Conservation (phyloP, 2,113 vertebrate genomes). For the Malurus cyaneus region DNA sequence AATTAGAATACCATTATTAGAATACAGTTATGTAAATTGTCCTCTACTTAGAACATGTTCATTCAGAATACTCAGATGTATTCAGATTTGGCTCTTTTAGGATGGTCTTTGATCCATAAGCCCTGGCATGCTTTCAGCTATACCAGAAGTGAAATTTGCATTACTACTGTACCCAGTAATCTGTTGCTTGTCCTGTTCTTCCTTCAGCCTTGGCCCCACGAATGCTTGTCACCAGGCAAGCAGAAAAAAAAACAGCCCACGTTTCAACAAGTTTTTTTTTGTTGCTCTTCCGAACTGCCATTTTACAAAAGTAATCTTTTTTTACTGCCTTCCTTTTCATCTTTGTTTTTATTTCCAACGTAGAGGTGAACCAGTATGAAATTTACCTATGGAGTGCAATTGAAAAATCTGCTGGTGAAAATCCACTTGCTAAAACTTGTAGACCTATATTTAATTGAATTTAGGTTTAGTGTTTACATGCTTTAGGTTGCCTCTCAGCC, state of each 20-base stretch:
- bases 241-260: not conserved
- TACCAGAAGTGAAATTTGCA: not conserved
- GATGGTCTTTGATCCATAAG: not conserved
- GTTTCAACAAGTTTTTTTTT: not conserved
- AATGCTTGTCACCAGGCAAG: not conserved
- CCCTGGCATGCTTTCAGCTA: not conserved
- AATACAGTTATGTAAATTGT: not conserved
- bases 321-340: not conserved
- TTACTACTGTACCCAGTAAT: not conserved
- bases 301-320: not conserved
- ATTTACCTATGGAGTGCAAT: not conserved
- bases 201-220: not conserved
- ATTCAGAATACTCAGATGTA: not conserved
- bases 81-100: not conserved
- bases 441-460: fast-evolving
- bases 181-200: not conserved
- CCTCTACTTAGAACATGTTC: not conserved
- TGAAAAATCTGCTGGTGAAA: not conserved
- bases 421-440: not conserved
- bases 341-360: not conserved
- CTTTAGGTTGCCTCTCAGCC: not conserved
- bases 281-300: not conserved
- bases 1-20: not conserved
- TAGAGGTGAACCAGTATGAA: not conserved
- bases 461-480: not conserved